Evolutionary conservation across 1,140 invertebrate species (phyloP).

Genomic region (Diabrotica virgifera): DNA sequence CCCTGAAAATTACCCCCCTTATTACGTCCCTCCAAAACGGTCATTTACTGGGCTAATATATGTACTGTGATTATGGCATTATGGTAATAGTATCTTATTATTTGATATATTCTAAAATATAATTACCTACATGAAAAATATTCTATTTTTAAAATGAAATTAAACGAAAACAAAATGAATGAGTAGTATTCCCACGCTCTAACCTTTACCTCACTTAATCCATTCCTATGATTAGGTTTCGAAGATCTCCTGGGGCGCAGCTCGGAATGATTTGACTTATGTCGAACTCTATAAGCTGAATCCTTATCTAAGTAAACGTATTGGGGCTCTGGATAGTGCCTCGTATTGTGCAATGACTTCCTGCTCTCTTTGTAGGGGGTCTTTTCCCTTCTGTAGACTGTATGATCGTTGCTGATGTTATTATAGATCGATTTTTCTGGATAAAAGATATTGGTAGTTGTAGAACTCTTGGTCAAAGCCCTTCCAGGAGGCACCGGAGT

Average conservation of each 20-base stretch:
- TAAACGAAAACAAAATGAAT: no score
- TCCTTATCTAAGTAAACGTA: conserved; percentile 43
- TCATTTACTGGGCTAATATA: no score
- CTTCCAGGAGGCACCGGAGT: conserved; percentile 59
- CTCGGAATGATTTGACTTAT: conserved; percentile 46
- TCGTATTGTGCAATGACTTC: conserved; percentile 27
- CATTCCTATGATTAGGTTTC: conserved; percentile 50
- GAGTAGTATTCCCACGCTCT: background rate
- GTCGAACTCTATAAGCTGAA: conserved; percentile 37
- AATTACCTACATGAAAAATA: no score
- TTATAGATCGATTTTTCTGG: conserved; percentile 64
- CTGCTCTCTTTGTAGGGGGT: conserved; percentile 53
- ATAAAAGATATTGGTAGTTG: conserved; percentile 58
- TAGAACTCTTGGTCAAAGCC: conserved; percentile 55
- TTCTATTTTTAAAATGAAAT: no score
- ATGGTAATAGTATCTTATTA: no score
- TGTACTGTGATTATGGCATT: no score
- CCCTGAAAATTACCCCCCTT: no score
- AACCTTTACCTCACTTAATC: conserved; percentile 46
- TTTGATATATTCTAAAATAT: no score
- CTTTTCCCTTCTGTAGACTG: conserved; percentile 51
- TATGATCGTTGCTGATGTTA: conserved; percentile 47
- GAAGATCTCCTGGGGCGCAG: conserved; percentile 46
- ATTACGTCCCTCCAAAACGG: no score
- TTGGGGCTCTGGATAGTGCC: conserved; percentile 39